These are phyloP conservation scores for Odontamblyopus lacepedii DNA, from an alignment of 2,797 vertebrate species.

Conservation along the genomic window DNA sequence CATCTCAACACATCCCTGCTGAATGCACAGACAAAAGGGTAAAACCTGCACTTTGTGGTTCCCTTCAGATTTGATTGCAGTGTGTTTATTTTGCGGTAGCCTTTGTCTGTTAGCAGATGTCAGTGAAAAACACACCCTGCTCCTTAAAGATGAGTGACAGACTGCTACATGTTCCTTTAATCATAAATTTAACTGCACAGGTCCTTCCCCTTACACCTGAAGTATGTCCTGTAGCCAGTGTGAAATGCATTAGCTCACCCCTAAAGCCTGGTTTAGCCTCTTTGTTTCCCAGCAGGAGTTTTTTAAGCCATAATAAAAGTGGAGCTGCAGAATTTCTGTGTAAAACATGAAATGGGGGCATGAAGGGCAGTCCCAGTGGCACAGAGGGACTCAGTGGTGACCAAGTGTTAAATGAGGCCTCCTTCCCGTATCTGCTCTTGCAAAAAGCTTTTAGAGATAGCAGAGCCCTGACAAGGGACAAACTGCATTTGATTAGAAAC, in stretches of 20 bases:
- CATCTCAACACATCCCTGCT: background rate
- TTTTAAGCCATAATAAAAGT: conserved; percentile 38
- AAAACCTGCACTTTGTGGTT: background rate
- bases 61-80: conserved; percentile 2
- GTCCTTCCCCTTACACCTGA: conserved; percentile 31
- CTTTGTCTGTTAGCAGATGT: conserved; percentile 18
- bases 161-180: conserved; percentile 39
- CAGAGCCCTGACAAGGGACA: background rate
- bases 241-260: conserved; percentile 25
- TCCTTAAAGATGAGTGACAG: conserved; percentile 38
- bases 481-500: conserved; percentile 4
- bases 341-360: conserved; percentile 23
- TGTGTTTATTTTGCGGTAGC: background rate
- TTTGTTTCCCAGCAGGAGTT: conserved; percentile 22
- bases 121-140: conserved; percentile 17
- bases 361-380: conserved; percentile 21
- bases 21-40: conserved; percentile 1
- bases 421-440: conserved; percentile 20
- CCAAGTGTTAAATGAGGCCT: conserved; percentile 30
- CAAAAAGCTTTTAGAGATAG: conserved; percentile 25
- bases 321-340: conserved; percentile 19
- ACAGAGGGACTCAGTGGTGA: conserved; percentile 27
- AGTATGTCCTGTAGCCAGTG: conserved; percentile 22
- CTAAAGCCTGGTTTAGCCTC: conserved; percentile 26
- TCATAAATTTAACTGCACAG: conserved; percentile 25